Evolutionary conservation across 53 echinoderm and acorn worm species (phyloP), one percentile per base, ranked within the genome.

Genomic region (Apostichopus leukothele): DNA sequence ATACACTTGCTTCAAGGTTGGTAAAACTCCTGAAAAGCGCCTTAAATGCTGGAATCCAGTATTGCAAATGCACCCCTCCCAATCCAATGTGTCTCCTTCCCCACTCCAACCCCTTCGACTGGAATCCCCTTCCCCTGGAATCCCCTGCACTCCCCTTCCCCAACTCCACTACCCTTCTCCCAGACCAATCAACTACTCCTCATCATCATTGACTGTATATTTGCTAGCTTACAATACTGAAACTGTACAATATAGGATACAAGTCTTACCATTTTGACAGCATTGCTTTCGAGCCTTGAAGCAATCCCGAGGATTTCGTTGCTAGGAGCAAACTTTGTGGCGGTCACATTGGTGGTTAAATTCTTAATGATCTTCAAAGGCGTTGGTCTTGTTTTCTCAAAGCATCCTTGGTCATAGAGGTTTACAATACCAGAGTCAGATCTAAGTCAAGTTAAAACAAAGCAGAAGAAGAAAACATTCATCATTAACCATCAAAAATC

Each of bases 371-470:
- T 90, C 66, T 75, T 89, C 12, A 94, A 19, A n/a, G 97, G 97
- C 20, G 88, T 80, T 6, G 94, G 94, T 14, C 61, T 51, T 11
- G 76, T 25, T 66, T 90, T 90, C 12, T 61, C 61, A 39, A 97
- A 51, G 76, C 93, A 95, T 6, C 90, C 89, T 53, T 91, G 76
- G 85, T 95, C 91, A 23, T 97, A 97, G 73, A 95, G 90, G 75
- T 97, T 97, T 1, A 97, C 91, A 27, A 97, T 94, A 21, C 97
- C 97, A 90, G 95, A 95, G 73, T 94, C 87, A 52, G 95, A 97
- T 4, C 97, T 97, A 22, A 16, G 20, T 39, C 39, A 39, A n/a
- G n/a, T 6, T 6, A 71, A 71, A 71, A 18, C 14, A 18, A 71
- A 68, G 50, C 18, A 13, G 50, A 22, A 76, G 76, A 76, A 74